Evolutionary conservation across 2,113 vertebrate genomes (phyloP), one percentile per base, ranked within the genome.

Genomic region (Ibidorhyncha struthersii): DNA sequence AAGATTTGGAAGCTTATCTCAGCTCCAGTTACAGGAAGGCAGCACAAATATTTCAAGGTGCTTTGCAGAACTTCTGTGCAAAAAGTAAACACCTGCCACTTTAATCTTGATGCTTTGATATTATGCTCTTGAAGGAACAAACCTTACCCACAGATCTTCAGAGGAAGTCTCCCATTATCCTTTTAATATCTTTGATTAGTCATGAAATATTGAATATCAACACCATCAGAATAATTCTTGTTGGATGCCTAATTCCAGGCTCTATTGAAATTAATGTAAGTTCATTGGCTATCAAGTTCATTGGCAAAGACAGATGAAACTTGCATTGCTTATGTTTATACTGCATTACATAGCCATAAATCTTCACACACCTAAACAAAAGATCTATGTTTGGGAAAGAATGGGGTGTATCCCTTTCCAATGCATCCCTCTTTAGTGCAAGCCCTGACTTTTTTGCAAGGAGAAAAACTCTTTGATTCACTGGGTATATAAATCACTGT

Each of bases 101-200:
- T 96, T 83, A 93, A 81, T 91, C 50, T 76, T 89, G n/a, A 47
- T 65, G 56, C 61, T 82, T 93, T 94, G 91, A 84, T 93, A 86
- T 56, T 67, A 71, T 43, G 30, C 20, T 82, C 69, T 76, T 89
- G 89, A 91, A 94, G 59, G 56, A 87, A 56, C 9, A 82, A 90
- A n/a, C 40, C 45, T 84, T 86, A 65, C 19, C 38, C 36, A 76
- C 36, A 65, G 61, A 89, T 89, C 83, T 96, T 86, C 65, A 86
- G 58, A 86, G 11, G 43, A 40, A 89, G 40, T 56, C 12, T 89
- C 27, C 36, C 63, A 91, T 93, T 74, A 90, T 94, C 47, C 27
- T 86, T 93, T 49, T 86, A 59, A 67, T 36, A 69, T 71, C 59
- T 93, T 94, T 92, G 77, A 91, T 93, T 47, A 72, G 43, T 55